phyloP scores from a whole-genome alignment of 2,888 invertebrate species.

The Cryptocephalus moraei region DNA sequence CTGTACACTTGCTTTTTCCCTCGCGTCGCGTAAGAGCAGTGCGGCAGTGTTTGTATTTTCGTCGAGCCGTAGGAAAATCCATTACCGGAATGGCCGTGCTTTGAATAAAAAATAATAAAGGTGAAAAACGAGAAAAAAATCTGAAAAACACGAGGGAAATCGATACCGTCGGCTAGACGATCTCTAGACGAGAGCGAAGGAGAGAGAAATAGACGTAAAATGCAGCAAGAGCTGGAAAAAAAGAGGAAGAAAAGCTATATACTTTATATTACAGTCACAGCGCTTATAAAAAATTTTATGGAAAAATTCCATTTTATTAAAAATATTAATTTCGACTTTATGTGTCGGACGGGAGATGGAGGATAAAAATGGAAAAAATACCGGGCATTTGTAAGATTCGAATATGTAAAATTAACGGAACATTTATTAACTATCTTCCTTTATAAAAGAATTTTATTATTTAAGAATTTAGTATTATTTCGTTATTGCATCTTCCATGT shows the following conservation, averaged over 20 bases:
- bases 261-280: conserved; percentile 7
- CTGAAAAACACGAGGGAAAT: conserved; percentile 18
- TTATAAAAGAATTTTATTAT: too few relatives aligned
- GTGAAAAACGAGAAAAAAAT: conserved; percentile 11
- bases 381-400: neutral
- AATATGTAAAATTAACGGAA: neutral
- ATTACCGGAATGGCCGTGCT: conserved; percentile 14
- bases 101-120: conserved; percentile 17
- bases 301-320: conserved; percentile 20
- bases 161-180: conserved; percentile 27
- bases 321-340: conserved; percentile 21
- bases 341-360: conserved; percentile 1
- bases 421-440: neutral
- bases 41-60: too few relatives aligned
- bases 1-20: too few relatives aligned
- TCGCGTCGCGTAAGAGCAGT: too few relatives aligned
- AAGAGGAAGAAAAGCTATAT: conserved; percentile 6
- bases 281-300: conserved; percentile 21
- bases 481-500: too few relatives aligned
- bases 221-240: conserved; percentile 7
- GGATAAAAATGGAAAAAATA: neutral
- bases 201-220: conserved; percentile 16
- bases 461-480: too few relatives aligned
- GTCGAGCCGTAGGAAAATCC: conserved; percentile 7
- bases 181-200: conserved; percentile 21